Percentiles rank a stretch among this genome's conserved stretches.
Evolutionary conservation across 2,113 vertebrate genomes (phyloP).

Genomic region (Rhizomys pruinosus): DNA sequence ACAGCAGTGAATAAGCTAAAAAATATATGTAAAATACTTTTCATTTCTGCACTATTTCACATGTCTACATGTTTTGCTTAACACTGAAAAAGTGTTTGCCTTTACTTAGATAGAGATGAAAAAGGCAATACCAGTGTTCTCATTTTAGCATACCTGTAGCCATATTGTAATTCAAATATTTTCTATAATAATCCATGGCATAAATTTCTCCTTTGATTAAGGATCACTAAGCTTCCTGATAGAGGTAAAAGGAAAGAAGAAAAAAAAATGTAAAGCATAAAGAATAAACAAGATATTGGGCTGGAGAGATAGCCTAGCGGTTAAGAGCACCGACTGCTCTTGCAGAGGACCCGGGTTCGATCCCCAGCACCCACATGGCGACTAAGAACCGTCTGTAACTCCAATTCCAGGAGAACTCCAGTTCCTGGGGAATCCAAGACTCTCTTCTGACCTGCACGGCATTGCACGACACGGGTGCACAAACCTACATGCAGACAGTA

Average conservation of each 20-base stretch:
- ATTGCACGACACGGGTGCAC: too few species aligned
- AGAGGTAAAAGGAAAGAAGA: background rate
- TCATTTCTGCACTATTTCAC: background rate
- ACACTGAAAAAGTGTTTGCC: background rate
- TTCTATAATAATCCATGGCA: background rate
- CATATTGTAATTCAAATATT: slow-evolving; percentile 5
- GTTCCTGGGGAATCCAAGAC: too few species aligned
- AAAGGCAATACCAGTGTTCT: background rate
- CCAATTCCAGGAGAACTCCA: too few species aligned
- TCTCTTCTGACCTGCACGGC: too few species aligned
- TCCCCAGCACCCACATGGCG: too few species aligned
- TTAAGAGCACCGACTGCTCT: too few species aligned
- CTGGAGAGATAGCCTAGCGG: too few species aligned
- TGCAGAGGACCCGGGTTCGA: too few species aligned
- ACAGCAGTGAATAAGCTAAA: background rate
- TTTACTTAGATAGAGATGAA: background rate
- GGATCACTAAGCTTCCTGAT: background rate
- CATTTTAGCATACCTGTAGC: background rate
- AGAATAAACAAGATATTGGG: slow-evolving; percentile 1
- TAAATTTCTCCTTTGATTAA: background rate
- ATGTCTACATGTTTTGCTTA: background rate
- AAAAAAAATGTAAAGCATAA: background rate
- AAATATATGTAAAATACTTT: background rate
- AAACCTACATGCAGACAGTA: too few species aligned
- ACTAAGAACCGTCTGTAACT: too few species aligned